Conservation (phyloP, 1,140 invertebrate species). For the Aphelenchoides avenae region DNA sequence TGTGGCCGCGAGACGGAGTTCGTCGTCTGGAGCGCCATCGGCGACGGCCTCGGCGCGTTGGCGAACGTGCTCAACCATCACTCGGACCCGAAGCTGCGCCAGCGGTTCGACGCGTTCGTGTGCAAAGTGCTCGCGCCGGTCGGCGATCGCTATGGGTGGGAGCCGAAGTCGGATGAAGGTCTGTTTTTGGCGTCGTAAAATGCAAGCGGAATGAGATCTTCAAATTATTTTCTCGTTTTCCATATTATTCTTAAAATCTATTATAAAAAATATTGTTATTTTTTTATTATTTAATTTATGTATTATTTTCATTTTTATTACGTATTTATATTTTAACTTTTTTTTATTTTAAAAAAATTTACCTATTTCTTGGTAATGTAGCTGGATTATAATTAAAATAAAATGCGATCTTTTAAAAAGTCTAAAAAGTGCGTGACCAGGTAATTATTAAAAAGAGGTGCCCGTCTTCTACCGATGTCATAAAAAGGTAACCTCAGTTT, state of each 20-base stretch:
- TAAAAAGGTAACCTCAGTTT: slow-evolving; percentile 4
- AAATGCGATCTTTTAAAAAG: slow-evolving; percentile 3
- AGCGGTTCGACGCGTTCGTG: slow-evolving; percentile 59
- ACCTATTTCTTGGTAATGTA: no score
- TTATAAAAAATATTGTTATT: not conserved
- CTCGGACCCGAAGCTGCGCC: slow-evolving; percentile 44
- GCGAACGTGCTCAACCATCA: slow-evolving; percentile 21
- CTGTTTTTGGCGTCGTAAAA: slow-evolving; percentile 14
- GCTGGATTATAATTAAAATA: slow-evolving; percentile 1
- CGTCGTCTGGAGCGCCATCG: slow-evolving; percentile 53
- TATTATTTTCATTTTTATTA: slow-evolving; percentile 2
- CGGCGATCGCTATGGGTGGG: slow-evolving; percentile 60
- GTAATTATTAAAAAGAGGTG: not conserved
- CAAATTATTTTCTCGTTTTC: not conserved
- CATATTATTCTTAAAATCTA: slow-evolving; percentile 4
- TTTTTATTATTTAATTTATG: not conserved
- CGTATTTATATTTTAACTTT: slow-evolving; percentile 7
- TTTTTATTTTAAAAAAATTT: slow-evolving; percentile 7
- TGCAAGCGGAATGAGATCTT: not conserved
- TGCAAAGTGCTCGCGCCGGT: slow-evolving; percentile 58
- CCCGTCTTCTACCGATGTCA: not conserved
- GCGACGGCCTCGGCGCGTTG: slow-evolving; percentile 25
- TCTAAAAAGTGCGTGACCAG: slow-evolving; percentile 8
- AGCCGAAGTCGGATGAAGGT: slow-evolving; percentile 60
- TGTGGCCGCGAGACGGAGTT: slow-evolving; percentile 48